Evolutionary conservation across 2,888 invertebrate genomes (phyloP), one percentile per base, ranked within the genome.

Genomic region (Plebejus argus): DNA sequence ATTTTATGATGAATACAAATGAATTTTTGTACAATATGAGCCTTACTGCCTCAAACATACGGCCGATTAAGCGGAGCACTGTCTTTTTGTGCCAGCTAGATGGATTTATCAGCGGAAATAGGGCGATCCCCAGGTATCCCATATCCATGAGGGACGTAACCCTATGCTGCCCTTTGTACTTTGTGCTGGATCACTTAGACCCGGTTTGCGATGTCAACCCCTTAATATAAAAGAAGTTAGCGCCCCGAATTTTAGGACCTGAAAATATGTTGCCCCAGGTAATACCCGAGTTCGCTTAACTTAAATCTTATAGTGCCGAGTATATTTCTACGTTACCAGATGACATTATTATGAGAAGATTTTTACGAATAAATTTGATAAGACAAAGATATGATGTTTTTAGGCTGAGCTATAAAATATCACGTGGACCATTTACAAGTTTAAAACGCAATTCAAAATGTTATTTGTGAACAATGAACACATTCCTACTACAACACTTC

Each of bases 1-100:
- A 84, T 85, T 88, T 88, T 88, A 85, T 85, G 87, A 88, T 89
- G 90, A 91, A 91, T 91, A 90, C 90, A 90, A 90, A 91, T 90
- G 88, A 88, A 87, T 88, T 85, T 85, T 74, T 74, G 20, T 74
- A 74, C 23, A 66, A 74, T 74, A 45, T 45, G 20, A 23, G 39
- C 20, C 72, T 23, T 39, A 71, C 39, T 71, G 71, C 71, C 28
- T 15, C 23, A 7, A 66, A 33, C 15, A 66, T 66, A 66, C 66
- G 66, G 15, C 15, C 66, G 66, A 66, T 66, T 66, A 66, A 33
- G 28, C 20, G 66, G 66, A 33, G 66, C 70, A 71, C 39, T 45
- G 72, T 72, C 45, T 49, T 15, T 20, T 45, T 72, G 45, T 72
- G 72, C 20, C 23, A 72, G 45, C 20, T 20, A 45, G 72, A 72